Evolutionary conservation across 2,113 vertebrate species (phyloP).

Genomic region (Lophius piscatorius): DNA sequence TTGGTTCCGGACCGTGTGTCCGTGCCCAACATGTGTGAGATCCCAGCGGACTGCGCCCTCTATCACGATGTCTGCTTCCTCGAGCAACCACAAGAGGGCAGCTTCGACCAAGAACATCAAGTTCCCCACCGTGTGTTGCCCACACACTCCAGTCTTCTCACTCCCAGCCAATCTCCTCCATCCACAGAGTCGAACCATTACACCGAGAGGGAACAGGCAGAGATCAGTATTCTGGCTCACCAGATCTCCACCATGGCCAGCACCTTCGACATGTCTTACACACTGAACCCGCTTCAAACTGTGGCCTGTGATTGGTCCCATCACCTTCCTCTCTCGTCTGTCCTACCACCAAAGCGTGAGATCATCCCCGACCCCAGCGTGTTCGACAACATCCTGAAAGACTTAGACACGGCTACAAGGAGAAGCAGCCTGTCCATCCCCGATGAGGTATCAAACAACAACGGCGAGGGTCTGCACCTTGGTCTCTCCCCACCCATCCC

Average conservation of each 20-base stretch:
- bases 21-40: slow-evolving; percentile 43
- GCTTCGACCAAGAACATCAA: slow-evolving; percentile 32
- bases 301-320: slow-evolving; percentile 27
- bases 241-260: slow-evolving; percentile 84
- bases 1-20: slow-evolving; percentile 73
- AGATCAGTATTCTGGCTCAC: slow-evolving; percentile 81
- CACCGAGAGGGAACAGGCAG: slow-evolving; percentile 64
- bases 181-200: slow-evolving; percentile 40
- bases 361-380: slow-evolving; percentile 63
- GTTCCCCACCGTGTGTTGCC: slow-evolving; percentile 26
- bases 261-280: slow-evolving; percentile 73
- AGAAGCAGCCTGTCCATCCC: slow-evolving; percentile 5
- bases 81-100: slow-evolving; percentile 54
- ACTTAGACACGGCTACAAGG: slow-evolving; percentile 51
- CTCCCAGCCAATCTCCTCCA: slow-evolving; percentile 48
- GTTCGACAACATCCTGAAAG: slow-evolving; percentile 75
- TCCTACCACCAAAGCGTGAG: slow-evolving; percentile 25
- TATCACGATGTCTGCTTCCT: slow-evolving; percentile 59
- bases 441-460: background rate
- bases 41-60: slow-evolving; percentile 52
- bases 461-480: slow-evolving; percentile 2
- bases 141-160: slow-evolving; percentile 33
- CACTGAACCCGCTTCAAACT: slow-evolving; percentile 26
- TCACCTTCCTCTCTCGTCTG: background rate
- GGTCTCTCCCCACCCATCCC: background rate